Conservation (phyloP, 92 coral and sea anemone species). For the Phenganax marumi region DNA sequence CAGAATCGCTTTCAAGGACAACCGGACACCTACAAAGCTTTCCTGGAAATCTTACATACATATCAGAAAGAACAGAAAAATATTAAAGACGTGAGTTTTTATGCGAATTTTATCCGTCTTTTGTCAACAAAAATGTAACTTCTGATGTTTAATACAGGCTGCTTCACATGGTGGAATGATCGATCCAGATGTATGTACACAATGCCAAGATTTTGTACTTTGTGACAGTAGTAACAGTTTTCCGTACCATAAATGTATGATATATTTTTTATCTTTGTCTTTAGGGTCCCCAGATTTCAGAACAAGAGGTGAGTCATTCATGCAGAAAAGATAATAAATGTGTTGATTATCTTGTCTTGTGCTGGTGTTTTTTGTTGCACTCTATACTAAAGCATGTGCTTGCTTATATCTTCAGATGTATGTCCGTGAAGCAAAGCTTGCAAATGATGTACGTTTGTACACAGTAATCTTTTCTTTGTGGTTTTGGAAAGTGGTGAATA, state of each 20-base stretch:
- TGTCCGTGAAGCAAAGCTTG: constrained; percentile 92
- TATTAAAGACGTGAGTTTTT: constrained; percentile 76
- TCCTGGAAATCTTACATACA: constrained; percentile 92
- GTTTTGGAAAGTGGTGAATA: background rate
- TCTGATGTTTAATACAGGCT: constrained; percentile 60
- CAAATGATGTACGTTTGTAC: constrained; percentile 73
- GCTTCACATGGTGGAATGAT: constrained; percentile 80
- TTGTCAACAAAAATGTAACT: background rate
- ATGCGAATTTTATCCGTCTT: background rate
- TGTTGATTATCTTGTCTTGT: too few species aligned
- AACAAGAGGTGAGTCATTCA: constrained; percentile 74
- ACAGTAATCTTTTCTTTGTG: background rate
- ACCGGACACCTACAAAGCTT: constrained; percentile 95
- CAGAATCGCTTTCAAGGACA: constrained; percentile 99
- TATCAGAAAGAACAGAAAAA: constrained; percentile 96
- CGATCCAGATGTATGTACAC: constrained; percentile 37
- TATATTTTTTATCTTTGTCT: constrained; percentile 8
- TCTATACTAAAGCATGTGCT: background rate
- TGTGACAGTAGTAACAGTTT: too few species aligned
- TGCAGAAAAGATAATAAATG: background rate
- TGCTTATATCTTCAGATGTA: constrained; percentile 65
- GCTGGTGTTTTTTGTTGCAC: background rate
- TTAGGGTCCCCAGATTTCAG: constrained; percentile 78
- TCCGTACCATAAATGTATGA: background rate
- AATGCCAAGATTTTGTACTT: background rate